Evolutionary conservation across 1,140 invertebrate genomes (phyloP), one percentile per base, ranked within the genome.

Genomic region (Melipona quadrifasciata): DNA sequence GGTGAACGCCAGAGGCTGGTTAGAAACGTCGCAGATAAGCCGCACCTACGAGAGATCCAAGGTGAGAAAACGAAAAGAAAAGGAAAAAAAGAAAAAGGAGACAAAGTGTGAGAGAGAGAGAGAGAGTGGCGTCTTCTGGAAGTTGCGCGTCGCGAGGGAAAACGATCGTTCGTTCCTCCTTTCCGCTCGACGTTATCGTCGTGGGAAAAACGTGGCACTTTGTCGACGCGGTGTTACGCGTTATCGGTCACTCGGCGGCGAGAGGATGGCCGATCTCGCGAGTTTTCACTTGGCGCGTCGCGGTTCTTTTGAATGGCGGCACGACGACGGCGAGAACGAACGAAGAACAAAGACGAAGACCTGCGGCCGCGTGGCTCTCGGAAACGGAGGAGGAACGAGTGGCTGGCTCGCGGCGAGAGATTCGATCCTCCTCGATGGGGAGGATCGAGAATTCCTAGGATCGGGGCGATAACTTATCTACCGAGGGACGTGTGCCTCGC

Each of bases 11-110:
- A 53, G 21, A 24, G 6, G 55, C n/a, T n/a, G 55, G 27, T 70
- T 31, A 47, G 21, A 0, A 21, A 65, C 39, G 55, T 82, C 39
- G 75, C 39, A 47, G 39, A 1, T 70, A 78, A 55, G 55, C 82
- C 76, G 76, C 82, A 84, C 82, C 82, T 84, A 84, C 75, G 82
- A 53, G 70, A 10, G 67, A 84, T 84, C 31, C 82, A 79, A 64
- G 75, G 31, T 57, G n/a, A 74, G 5, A 70, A n/a, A n/a, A n/a
- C n/a, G 16, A 57, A 57, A 19, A 19, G 16, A 8, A 47, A 39
- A 61, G 27, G n/a, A 58, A 47, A 61, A 6, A 4, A 39, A 4
- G 39, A 39, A 39, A 39, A 47, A 47, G 39, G 8, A 47, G 39
- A 47, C 58, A 61, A 77, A 1, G 27, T 39, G 39, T 8, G 65